These are phyloP conservation scores for Aethes cnicana DNA, from an alignment of 2,888 invertebrate genomes.

Conservation along the genomic window DNA sequence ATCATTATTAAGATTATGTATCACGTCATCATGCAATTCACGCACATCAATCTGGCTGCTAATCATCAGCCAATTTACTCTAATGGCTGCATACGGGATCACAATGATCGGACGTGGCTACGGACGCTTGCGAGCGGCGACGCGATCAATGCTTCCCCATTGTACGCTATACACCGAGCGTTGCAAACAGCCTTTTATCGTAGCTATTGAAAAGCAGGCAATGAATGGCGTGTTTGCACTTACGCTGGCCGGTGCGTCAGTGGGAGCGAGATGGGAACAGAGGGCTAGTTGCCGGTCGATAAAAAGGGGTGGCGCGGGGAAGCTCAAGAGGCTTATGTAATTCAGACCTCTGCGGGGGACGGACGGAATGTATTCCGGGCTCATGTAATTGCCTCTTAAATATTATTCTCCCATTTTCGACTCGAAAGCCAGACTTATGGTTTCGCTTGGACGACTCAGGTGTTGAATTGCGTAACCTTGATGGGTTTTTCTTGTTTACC, in stretches of 20 bases:
- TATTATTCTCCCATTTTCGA: conserved; percentile 44
- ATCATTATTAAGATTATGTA: too few species aligned
- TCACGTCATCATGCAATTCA: too few species aligned
- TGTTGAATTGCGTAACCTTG: background rate
- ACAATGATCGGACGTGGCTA: too few species aligned
- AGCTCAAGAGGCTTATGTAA: conserved; percentile 38
- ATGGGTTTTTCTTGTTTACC: too few species aligned
- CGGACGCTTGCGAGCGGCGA: conserved; percentile 35
- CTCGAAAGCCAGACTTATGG: conserved; percentile 28
- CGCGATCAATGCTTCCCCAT: conserved; percentile 42
- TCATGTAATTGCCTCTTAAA: conserved; percentile 55
- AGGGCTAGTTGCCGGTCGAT: conserved; percentile 57
- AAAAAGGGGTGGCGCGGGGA: conserved; percentile 36
- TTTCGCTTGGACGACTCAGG: background rate
- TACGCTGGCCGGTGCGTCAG: conserved; percentile 36
- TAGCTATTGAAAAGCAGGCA: conserved; percentile 43
- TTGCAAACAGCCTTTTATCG: conserved; percentile 41
- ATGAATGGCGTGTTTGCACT: conserved; percentile 49
- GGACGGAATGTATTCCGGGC: conserved; percentile 49
- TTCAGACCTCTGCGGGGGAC: conserved; percentile 51
- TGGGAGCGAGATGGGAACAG: conserved; percentile 41
- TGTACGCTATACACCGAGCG: conserved; percentile 47
- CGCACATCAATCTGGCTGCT: too few species aligned
- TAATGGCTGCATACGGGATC: too few species aligned
- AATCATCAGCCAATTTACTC: too few species aligned